Conservation (phyloP, 2,888 invertebrate genomes). For the Sarcophaga subvicina region DNA sequence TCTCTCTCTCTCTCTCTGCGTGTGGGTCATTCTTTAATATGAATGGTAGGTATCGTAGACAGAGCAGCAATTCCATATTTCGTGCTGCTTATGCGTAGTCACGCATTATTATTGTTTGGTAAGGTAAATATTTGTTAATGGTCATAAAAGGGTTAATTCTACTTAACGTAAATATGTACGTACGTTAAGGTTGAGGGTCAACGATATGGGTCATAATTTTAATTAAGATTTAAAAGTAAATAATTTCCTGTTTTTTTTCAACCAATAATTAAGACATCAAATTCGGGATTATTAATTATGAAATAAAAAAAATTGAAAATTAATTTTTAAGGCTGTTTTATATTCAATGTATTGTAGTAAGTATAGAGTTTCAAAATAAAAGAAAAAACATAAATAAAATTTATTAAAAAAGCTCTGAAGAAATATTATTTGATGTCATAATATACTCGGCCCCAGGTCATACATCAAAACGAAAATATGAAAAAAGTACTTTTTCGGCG, state of each 20-base stretch:
- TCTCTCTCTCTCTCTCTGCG: background rate
- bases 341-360: too few relatives aligned
- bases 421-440: too few relatives aligned
- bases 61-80: slow-evolving; percentile 23
- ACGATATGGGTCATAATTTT: slow-evolving; percentile 62
- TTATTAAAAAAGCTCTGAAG: too few relatives aligned
- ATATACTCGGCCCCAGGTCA: too few relatives aligned
- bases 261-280: slow-evolving; percentile 49
- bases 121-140: slow-evolving; percentile 61
- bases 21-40: slow-evolving; percentile 53
- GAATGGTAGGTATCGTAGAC: slow-evolving; percentile 65
- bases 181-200: slow-evolving; percentile 37
- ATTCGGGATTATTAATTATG: background rate
- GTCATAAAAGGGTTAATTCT: slow-evolving; percentile 52
- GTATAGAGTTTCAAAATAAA: too few relatives aligned
- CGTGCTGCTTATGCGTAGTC: slow-evolving; percentile 76
- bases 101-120: slow-evolving; percentile 77
- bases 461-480: too few relatives aligned
- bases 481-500: too few relatives aligned
- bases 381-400: too few relatives aligned
- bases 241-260: background rate
- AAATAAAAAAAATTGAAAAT: background rate
- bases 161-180: background rate
- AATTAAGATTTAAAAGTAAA: slow-evolving; percentile 47
- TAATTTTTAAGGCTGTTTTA: background rate